Base-by-base conservation (phyloP, 2,888 invertebrate genomes). In the Netelia virgata region DNA sequence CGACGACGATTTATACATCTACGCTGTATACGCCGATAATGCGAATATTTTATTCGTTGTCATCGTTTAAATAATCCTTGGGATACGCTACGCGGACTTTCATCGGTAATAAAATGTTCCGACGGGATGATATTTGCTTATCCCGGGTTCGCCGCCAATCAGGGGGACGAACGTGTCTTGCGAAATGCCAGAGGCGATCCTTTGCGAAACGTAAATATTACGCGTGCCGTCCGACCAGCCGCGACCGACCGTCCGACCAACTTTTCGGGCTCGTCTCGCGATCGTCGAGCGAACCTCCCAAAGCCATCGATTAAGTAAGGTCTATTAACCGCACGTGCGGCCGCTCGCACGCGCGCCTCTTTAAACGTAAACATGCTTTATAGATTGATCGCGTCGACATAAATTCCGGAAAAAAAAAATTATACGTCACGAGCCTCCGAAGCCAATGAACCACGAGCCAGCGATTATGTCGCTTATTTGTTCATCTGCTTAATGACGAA, bases 21-120 rank as follows among this genome's bases (percentile, higher is more conserved):
- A 64, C 43, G 18, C 14, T 3, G 20, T 20, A 36, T 47, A 36
- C n/a, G 5, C 20, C 3, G 16, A 64, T 66, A 64, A 55, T 55
- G 55, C 36, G 47, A 59, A 66, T 61, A 36, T 57, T 75, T 75
- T 36, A 79, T 79, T 76, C 76, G 53, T 74, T 59, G 68, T 80
- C 83, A 80, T 80, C 72, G 59, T 73, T 72, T 72, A 11, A 76
- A 76, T 76, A 23, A 14, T 72, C 47, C 28, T 16, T 59, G 6
- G 41, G 57, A 75, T 74, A 18, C 23, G 68, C 68, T 68, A 16
- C 41, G 41, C 10, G 23, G 61, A 78, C 20, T 74, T 61, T 78
- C 41, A 55, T 63, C 63, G 53, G n/a, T 68, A 53, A 43, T 23
- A 23, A 47, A 47, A 63, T 64, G 36, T 83, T 23, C 18, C n/a